Evolutionary conservation across 2,113 vertebrate species (phyloP), one percentile per base, ranked within the genome.

Genomic region (Cathartes aura): DNA sequence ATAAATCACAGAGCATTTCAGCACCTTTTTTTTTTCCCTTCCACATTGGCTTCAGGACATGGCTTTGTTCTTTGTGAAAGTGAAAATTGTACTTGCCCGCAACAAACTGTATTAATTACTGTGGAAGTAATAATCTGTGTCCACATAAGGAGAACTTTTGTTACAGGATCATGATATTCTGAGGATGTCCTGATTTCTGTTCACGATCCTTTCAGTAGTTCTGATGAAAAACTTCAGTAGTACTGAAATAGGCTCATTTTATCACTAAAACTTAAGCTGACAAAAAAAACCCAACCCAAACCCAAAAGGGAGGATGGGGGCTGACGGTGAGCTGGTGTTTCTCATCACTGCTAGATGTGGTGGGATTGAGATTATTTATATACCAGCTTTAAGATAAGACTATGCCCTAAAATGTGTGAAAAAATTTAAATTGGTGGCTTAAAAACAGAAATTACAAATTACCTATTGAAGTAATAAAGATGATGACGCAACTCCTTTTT

Each of bases 51-150:
- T 92, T 95, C 68, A 87, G 86, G 52, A 74, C 43, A 3, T 87
- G 89, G 86, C 81, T 93, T 90, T 92, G 85, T 93, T 88, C 71
- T 64, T 56, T 92, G 70, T 96, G 63, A 95, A 95, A 34, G 58
- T 47, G 76, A 86, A 92, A 80, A 34, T 29, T 82, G 32, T 62
- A 47, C 18, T 95, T 56, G 34, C 13, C 38, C 1, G 8, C 38
- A 58, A 58, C 12, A 62, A 50, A 68, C 36, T 21, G 20, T 40
- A 23, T 48, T 66, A 32, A 58, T 78, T 56, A 74, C 59, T 71
- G 42, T 74, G 63, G 72, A 70, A 73, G 53, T 68, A 88, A 47
- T 64, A 16, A 80, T 56, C 29, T 56, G 17, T 76, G 53, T 81
- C 23, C 42, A 30, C 34, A 13, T n/a, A 27, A 3, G 4, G 21